Evolutionary conservation across 2,797 vertebrate species (phyloP).

Genomic region (Falco berigora): DNA sequence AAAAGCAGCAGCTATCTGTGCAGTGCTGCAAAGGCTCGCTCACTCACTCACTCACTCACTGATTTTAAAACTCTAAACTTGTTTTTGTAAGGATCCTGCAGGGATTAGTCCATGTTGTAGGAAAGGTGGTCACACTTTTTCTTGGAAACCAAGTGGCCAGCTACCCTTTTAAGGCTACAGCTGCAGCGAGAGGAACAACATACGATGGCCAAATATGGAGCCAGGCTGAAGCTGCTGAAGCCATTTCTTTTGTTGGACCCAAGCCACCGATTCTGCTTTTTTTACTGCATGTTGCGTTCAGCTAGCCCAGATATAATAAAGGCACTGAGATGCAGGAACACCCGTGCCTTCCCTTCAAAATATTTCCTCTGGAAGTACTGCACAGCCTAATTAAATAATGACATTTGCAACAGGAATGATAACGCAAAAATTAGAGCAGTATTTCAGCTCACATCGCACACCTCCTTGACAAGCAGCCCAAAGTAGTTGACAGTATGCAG

Average conservation of each 20-base stretch:
- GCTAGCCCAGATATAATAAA: constrained; percentile 46
- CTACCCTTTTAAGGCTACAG: constrained; percentile 16
- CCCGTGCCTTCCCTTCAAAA: constrained; percentile 49
- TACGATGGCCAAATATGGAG: constrained; percentile 57
- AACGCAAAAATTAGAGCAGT: constrained; percentile 57
- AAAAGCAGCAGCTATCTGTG: not conserved
- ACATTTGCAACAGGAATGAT: constrained; percentile 46
- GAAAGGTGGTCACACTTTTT: not conserved
- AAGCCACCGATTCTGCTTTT: constrained; percentile 35
- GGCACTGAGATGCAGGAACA: constrained; percentile 30
- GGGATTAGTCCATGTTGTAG: not conserved
- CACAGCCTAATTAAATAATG: constrained; percentile 66
- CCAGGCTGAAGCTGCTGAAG: not conserved
- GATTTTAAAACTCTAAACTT: not conserved
- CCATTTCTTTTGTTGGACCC: not conserved
- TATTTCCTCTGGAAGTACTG: constrained; percentile 54
- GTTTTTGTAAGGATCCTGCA: not conserved
- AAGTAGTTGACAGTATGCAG: constrained; percentile 34
- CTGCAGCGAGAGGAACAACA: not conserved
- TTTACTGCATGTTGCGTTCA: constrained; percentile 7
- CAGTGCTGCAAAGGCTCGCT: not conserved
- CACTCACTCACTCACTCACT: not conserved
- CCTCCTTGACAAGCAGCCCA: constrained; percentile 50
- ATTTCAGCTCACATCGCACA: constrained; percentile 14
- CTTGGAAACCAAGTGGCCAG: constrained; percentile 46